These are phyloP conservation scores for Pseudopipra pipra DNA, from an alignment of 2,113 vertebrate genomes.

Conservation along the genomic window DNA sequence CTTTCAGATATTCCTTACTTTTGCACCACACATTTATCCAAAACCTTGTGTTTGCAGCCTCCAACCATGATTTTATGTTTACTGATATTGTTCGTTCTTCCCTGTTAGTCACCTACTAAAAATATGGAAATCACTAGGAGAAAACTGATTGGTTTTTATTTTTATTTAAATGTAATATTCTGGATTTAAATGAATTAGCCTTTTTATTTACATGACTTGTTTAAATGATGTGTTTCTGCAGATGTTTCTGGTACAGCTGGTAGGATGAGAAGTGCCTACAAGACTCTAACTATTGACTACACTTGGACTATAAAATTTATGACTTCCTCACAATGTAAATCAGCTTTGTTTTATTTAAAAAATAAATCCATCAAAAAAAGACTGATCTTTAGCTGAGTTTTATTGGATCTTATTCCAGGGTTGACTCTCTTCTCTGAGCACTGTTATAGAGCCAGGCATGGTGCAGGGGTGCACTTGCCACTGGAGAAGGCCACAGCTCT, in stretches of 20 bases:
- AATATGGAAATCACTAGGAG: neutral
- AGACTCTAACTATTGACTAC: neutral
- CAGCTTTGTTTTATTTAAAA: neutral
- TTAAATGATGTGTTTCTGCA: neutral
- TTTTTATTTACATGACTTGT: neutral
- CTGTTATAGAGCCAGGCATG: accelerated
- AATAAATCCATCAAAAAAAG: neutral
- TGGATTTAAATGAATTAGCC: neutral
- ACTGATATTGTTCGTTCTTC: neutral
- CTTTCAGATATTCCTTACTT: neutral
- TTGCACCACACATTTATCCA: neutral
- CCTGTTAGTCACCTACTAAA: neutral
- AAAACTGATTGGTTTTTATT: neutral
- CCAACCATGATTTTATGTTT: neutral
- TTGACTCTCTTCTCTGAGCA: neutral
- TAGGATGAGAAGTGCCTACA: neutral
- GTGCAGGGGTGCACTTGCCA: neutral
- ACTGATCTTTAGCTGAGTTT: neutral
- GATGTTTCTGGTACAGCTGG: neutral
- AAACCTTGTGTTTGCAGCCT: neutral
- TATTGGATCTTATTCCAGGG: neutral
- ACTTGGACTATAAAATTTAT: neutral
- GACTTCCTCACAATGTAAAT: neutral
- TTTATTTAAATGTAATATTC: neutral
- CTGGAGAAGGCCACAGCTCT: neutral